Evolutionary conservation across 2,113 vertebrate species (phyloP).

Genomic region (Nansenia antarctica): DNA sequence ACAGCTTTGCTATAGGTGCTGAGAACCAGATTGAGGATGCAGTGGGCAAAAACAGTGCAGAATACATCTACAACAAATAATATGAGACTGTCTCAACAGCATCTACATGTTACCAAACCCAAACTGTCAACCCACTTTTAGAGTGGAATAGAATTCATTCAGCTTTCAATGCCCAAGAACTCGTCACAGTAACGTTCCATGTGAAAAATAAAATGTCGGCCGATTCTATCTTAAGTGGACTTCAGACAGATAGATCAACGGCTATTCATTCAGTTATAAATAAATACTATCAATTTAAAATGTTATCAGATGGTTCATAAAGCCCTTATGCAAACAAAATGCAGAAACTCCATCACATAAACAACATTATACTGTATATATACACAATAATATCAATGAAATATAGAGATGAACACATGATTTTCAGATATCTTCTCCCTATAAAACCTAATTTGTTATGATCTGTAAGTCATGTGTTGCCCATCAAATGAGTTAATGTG

Average conservation of each 20-base stretch:
- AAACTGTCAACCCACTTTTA: background rate
- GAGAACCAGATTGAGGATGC: background rate
- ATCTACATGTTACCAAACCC: background rate
- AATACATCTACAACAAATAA: background rate
- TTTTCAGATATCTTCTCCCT: constrained; percentile 25
- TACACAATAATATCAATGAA: constrained; percentile 39
- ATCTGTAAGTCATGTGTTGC: constrained; percentile 10
- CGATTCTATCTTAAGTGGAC: background rate
- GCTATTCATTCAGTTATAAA: too few species aligned
- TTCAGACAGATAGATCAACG: background rate
- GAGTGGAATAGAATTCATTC: background rate
- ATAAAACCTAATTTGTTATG: constrained; percentile 16
- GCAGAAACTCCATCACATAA: constrained; percentile 36
- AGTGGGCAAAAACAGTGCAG: background rate
- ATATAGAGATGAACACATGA: constrained; percentile 17
- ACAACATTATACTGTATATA: constrained; percentile 38
- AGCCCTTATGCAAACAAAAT: constrained; percentile 63
- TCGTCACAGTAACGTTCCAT: background rate
- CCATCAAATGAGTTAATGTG: constrained; percentile 4
- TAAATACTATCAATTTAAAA: constrained; percentile 23
- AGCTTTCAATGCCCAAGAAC: background rate
- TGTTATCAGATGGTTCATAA: constrained; percentile 31
- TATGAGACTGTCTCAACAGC: background rate
- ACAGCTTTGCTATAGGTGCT: background rate
- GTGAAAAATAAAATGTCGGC: background rate